phyloP scores from a whole-genome alignment of 2,113 vertebrate genomes.

The Arenaria interpres region DNA sequence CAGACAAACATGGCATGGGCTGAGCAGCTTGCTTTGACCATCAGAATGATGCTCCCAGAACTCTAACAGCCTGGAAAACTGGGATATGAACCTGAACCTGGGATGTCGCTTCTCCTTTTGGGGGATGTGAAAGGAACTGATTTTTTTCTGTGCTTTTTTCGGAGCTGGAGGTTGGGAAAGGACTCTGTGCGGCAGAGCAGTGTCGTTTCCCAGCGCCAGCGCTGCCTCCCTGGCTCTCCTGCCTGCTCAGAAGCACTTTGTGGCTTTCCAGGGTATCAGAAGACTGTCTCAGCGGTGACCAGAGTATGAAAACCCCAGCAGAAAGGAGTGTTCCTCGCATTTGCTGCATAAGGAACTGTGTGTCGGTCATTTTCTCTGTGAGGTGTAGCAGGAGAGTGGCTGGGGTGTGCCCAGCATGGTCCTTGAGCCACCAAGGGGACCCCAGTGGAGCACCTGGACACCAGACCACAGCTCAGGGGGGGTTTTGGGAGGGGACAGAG shows the following conservation, averaged over 20 bases:
- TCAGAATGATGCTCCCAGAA: background rate
- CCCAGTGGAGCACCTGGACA: background rate
- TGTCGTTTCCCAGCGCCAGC: fast-evolving
- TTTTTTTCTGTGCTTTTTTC: fast-evolving
- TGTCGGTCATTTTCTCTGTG: background rate
- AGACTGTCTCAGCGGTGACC: background rate
- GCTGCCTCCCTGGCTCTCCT: background rate
- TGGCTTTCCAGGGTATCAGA: too few species aligned
- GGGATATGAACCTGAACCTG: background rate
- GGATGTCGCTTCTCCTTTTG: fast-evolving
- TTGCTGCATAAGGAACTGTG: background rate
- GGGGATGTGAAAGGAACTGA: too few species aligned
- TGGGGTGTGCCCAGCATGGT: fast-evolving
- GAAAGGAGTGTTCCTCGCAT: background rate
- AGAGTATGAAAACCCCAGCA: background rate
- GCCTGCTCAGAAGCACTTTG: too few species aligned
- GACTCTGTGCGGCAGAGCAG: background rate
- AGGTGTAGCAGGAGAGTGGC: background rate
- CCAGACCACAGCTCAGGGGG: too few species aligned
- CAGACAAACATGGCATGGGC: conserved; percentile 3
- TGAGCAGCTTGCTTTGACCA: background rate
- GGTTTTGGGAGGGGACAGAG: too few species aligned
- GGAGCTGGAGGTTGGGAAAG: background rate
- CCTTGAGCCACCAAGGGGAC: background rate
- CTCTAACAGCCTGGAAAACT: fast-evolving